A percentile compares a stretch with the other conserved stretches of the same genome.
Evolutionary conservation across 2,113 vertebrate species (phyloP).

Genomic region (Micronycteris hirsuta): DNA sequence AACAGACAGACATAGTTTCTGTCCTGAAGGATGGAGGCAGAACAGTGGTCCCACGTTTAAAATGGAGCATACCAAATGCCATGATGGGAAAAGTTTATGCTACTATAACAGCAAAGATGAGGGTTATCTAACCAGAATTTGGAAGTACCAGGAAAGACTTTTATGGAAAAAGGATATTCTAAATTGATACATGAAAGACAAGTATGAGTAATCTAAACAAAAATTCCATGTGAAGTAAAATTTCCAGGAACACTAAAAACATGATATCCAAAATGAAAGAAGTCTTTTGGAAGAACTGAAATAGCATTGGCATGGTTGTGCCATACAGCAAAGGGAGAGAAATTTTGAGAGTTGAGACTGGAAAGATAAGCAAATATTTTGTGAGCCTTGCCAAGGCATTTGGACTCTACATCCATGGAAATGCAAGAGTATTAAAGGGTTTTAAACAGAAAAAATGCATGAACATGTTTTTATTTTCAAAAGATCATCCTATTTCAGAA

Average conservation of each 20-base stretch:
- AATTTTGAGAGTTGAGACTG: neutral
- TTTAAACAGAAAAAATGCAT: neutral
- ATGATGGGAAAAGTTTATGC: neutral
- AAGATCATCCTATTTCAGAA: neutral
- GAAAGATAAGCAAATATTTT: conserved; percentile 5
- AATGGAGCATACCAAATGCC: neutral
- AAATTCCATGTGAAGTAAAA: neutral
- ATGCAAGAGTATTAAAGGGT: neutral
- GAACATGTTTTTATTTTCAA: neutral
- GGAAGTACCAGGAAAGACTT: neutral
- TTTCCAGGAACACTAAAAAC: neutral
- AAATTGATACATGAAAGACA: neutral
- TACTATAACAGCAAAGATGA: neutral
- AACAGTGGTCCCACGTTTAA: neutral
- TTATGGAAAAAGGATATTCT: neutral
- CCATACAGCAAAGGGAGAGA: neutral
- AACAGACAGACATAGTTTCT: neutral
- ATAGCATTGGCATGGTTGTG: neutral
- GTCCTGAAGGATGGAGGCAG: neutral
- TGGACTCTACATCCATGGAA: neutral
- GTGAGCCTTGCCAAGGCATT: neutral
- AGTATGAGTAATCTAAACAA: conserved; percentile 8
- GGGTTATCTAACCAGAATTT: neutral
- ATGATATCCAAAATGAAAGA: neutral
- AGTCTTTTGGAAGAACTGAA: neutral